Evolutionary conservation across 1,140 invertebrate genomes (phyloP).

Genomic region (Meloidogyne exigua): DNA sequence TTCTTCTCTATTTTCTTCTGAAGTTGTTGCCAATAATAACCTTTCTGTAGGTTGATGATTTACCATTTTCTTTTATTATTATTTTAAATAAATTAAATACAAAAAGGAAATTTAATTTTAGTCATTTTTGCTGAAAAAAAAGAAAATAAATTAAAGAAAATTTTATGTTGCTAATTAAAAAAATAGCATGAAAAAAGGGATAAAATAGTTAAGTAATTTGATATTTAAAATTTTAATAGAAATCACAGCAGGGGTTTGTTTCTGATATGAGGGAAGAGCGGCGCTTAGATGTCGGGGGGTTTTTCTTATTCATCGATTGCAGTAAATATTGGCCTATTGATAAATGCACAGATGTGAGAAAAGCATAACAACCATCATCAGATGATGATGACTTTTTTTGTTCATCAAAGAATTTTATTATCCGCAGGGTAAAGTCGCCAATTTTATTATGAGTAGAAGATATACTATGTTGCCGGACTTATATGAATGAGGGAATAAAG

Average conservation of each 20-base stretch:
- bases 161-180: neutral
- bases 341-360: constrained; percentile 8
- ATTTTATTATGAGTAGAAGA: neutral
- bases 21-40: neutral
- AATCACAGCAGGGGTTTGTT: neutral
- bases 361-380: neutral
- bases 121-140: neutral
- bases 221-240: neutral
- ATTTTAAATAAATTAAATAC: neutral
- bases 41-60: neutral
- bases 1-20: no score
- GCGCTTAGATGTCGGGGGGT: neutral
- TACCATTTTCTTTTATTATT: neutral
- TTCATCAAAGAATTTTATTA: neutral
- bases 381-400: neutral
- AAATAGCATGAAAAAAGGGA: neutral
- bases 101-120: neutral
- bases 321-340: constrained; percentile 9
- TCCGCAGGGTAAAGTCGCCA: constrained; percentile 1
- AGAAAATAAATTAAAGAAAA: neutral
- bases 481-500: constrained; percentile 1
- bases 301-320: neutral
- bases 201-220: neutral
- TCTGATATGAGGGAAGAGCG: neutral
- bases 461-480: constrained; percentile 3